Percentiles rank a stretch among this genome's conserved stretches.
phyloP scores from a whole-genome alignment of 2,888 invertebrate genomes.

The Linyphia triangularis region DNA sequence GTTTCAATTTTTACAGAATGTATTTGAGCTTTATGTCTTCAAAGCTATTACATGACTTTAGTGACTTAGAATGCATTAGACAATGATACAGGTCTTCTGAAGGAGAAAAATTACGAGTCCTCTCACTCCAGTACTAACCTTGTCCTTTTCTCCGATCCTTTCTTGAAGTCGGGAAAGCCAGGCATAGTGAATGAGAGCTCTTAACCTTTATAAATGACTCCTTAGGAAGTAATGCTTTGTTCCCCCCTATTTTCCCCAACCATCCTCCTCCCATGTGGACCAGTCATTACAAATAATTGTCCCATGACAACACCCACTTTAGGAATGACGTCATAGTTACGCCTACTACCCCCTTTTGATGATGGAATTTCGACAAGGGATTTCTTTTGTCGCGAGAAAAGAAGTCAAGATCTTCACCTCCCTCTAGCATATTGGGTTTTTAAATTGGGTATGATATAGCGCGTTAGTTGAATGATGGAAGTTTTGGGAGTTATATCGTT shows the following conservation, averaged over 20 bases:
- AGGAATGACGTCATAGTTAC: slow-evolving; percentile 43
- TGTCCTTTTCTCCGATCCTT: neutral
- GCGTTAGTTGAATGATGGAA: too few relatives aligned
- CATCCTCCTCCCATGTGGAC: neutral
- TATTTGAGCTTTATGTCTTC: too few relatives aligned
- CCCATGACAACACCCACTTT: slow-evolving; percentile 48
- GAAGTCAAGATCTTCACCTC: too few relatives aligned
- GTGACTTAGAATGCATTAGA: too few relatives aligned
- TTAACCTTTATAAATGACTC: slow-evolving; percentile 69
- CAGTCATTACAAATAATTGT: slow-evolving; percentile 68
- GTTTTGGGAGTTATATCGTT: too few relatives aligned
- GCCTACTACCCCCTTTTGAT: neutral
- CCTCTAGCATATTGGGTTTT: too few relatives aligned
- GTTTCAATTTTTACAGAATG: too few relatives aligned
- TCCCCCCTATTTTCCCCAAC: neutral
- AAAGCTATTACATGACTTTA: too few relatives aligned
- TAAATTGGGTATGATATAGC: too few relatives aligned
- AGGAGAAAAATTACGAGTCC: too few relatives aligned
- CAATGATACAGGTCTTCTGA: too few relatives aligned
- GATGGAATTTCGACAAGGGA: slow-evolving; percentile 30
- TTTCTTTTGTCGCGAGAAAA: slow-evolving; percentile 51
- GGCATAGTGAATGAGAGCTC: slow-evolving; percentile 5
- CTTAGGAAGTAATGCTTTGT: slow-evolving; percentile 40
- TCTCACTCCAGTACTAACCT: too few relatives aligned
- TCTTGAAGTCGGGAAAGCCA: neutral